Base-by-base conservation (phyloP, 2,888 invertebrate species). In the Sphaerophoria rueppellii region DNA sequence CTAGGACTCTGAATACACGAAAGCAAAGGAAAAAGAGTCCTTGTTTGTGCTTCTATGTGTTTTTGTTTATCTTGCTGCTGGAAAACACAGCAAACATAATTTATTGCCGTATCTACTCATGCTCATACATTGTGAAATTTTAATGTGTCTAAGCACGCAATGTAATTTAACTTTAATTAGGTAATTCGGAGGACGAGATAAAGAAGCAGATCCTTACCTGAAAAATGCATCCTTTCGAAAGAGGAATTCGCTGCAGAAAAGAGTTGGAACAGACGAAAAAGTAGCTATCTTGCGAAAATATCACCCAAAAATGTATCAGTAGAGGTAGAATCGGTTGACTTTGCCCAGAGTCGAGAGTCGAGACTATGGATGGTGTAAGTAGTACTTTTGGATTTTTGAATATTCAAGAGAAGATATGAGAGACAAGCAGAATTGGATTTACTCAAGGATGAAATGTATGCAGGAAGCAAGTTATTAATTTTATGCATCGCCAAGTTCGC, bases 101-200 rank as follows among this genome's bases (percentile, higher is more conserved):
- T 85, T 85, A 85, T 85, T 81, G 76, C 85, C 58, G 55, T 54
- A 65, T 69, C 85, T 85, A 72, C 81, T 85, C 85, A 76, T 76
- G 85, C 81, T 85, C 81, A 81, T 86, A 83, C 86, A 86, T 87
- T 87, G 86, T 86, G 83, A 89, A 89, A 89, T 88, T 90, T 91
- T 91, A 91, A 91, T 91, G 91, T 91, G 91, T 91, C 91, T 91
- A 91, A 91, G 91, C 91, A 91, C 91, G 91, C 91, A 91, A 90
- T 89, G 91, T 91, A 91, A 91, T 91, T 91, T 91, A 89, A 90
- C 90, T 91, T 91, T 91, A 91, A 91, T 91, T 91, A 91, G 91
- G 89, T 91, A 91, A 91, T 91, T 91, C 90, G 90, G 91, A 90
- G 90, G 89, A 90, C 89, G 89, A 90, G 75, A 76, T 70, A 75